Evolutionary conservation across 2,888 invertebrate genomes (phyloP), one percentile per base, ranked within the genome.

Genomic region (Dromius quadrimaculatus): DNA sequence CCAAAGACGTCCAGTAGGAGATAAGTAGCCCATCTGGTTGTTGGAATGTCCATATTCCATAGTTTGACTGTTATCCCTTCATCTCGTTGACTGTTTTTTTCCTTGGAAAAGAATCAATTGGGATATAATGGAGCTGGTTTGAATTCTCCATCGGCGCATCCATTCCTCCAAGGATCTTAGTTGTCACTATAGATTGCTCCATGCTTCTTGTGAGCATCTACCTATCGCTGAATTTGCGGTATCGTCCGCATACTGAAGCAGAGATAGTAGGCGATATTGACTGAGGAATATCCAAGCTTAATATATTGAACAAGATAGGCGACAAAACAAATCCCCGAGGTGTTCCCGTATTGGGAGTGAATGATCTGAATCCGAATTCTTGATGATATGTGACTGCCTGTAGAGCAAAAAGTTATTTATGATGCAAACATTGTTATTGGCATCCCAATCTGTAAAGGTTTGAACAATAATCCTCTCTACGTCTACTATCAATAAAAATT

Each of bases 201-300:
- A 3, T 38, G 11, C 38, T n/a, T 13, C 13, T 9, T 38, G 5
- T 13, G n/a, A 3, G n/a, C 11, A 6, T 38, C 38, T 9, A 6
- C 13, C 13, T 38, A 11, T 9, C n/a, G 13, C 38, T 2, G 11
- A 38, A 13, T 38, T 6, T 9, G 13, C 38, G 3, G 38, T 38
- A n/a, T 38, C 38, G n/a, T 38, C 38, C 3, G 38, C 38, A 13
- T 38, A 38, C n/a, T 38, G 38, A 4, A 38, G 38, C n/a, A 38
- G 38, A 6, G n/a, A 13, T 11, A 6, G 38, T 3, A 3, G 13
- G 38, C 2, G 38, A 38, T 3, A 9, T 4, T 6, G 38, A n/a
- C 4, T 13, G n/a, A 3, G 38, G 38, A n/a, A 38, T 38, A n/a
- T 38, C 38, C 4, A n/a, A 4, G n/a, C 38, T 6, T 4, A 11